Percentiles rank a stretch among this genome's conserved stretches.
These are phyloP conservation scores for Keiferia lycopersicella DNA, from an alignment of 2,888 invertebrate genomes.

Conservation along the genomic window DNA sequence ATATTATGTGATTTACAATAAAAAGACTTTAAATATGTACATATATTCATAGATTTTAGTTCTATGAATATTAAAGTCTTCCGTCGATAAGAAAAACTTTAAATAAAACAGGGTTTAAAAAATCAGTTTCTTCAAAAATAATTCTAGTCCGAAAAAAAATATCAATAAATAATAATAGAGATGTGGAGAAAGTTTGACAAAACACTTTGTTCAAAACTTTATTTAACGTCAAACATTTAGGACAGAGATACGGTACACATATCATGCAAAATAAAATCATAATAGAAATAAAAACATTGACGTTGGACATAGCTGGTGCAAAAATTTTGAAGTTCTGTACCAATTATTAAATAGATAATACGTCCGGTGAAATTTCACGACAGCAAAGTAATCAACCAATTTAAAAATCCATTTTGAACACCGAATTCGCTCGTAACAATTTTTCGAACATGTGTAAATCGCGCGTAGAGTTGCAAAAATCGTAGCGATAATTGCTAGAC, in stretches of 20 bases:
- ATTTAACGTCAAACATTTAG: background rate
- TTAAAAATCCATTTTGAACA: constrained; percentile 9
- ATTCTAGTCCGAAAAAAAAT: background rate
- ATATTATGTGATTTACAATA: no score
- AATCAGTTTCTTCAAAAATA: no score
- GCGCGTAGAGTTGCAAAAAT: constrained; percentile 19
- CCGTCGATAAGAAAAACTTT: no score
- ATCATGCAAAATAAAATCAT: constrained; percentile 25
- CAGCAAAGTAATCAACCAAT: background rate
- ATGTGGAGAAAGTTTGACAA: constrained; percentile 9
- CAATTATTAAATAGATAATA: background rate
- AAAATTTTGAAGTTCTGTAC: background rate
- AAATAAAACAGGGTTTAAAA: no score
- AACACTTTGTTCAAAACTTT: constrained; percentile 14
- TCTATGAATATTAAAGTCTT: no score
- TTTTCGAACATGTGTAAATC: background rate
- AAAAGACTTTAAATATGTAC: no score
- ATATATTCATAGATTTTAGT: no score
- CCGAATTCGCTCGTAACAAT: constrained; percentile 8
- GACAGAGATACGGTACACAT: constrained; percentile 17
- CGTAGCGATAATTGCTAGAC: constrained; percentile 31
- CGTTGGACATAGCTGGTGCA: constrained; percentile 18
- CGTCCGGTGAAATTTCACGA: background rate
- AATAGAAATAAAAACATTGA: constrained; percentile 15
- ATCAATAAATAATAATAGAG: background rate